Base-by-base conservation (phyloP, 2,113 vertebrate genomes). In the Alethe diademata region DNA sequence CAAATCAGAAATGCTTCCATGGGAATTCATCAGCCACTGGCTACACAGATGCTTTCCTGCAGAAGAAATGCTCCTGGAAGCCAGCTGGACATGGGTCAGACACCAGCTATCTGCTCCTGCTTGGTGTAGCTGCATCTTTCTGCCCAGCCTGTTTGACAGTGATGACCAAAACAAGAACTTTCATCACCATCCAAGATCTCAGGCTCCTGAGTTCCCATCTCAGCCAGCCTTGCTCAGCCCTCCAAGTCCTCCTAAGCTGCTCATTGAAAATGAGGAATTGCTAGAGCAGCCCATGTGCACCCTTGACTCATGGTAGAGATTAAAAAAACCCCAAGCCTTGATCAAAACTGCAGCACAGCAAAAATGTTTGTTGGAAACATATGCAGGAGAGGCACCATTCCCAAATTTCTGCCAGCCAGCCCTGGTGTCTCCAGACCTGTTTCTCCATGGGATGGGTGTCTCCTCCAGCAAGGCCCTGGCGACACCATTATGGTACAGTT, bases 201-300 rank as follows among this genome's bases (percentile, higher is more conserved):
- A n/a, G 45, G 19, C 33, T 82, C 76, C 50, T 42, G 42, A 69
- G 8, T 17, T 17, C 12, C 31, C 54, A 13, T 31, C 36, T 85
- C 66, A 66, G 14, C 8, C 0, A 1, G 18, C 47, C 47, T 78
- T 62, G 35, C 51, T 92, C 26, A 61, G 31, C 25, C 65, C 72
- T 90, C 48, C 58, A 24, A 61, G 31, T 23, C 65, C 72, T 90
- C 48, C 58, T 54, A 28, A 38, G 42, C 18, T 58, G 31, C 53
- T 71, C 45, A 3, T 2, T 12, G 54, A 29, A 79, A 53, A 48
- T 14, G 16, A 31, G 13, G 54, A 36, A 23, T 45, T 47, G 18
- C n/a, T 1, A 2, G 24, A 40, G 19, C 31, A 74, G 24, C 9
- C 29, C 4, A 0, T 2, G 8, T 31, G 60, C 11, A 33, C 33